These are phyloP conservation scores for Danaus melanippus DNA, from an alignment of 1,140 invertebrate genomes.

Conservation along the genomic window DNA sequence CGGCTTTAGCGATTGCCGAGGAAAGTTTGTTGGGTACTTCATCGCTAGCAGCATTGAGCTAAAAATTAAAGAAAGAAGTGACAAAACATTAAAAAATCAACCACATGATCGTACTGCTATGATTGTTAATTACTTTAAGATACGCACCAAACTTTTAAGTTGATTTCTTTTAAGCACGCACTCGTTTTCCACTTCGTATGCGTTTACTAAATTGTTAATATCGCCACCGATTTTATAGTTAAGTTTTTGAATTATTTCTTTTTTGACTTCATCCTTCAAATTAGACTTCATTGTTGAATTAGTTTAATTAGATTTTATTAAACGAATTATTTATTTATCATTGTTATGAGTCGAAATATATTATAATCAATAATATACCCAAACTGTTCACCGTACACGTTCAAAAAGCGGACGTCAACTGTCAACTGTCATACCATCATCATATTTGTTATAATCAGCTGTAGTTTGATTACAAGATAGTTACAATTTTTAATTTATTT, in stretches of 20 bases:
- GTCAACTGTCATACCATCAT: background rate
- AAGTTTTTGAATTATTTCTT: conserved; percentile 40
- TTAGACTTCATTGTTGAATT: conserved; percentile 18
- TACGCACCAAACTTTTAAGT: conserved; percentile 46
- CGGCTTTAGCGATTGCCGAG: conserved; percentile 55
- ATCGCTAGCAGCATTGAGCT: conserved; percentile 53
- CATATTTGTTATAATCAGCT: background rate
- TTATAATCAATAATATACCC: too few relatives aligned
- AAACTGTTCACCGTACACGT: too few relatives aligned
- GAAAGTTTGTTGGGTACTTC: conserved; percentile 58
- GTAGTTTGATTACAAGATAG: background rate
- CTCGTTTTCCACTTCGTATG: conserved; percentile 41
- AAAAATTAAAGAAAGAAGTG: conserved; percentile 15
- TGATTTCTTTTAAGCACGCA: conserved; percentile 31
- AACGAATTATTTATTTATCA: conserved; percentile 2
- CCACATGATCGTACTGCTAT: background rate
- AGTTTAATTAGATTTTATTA: conserved; percentile 6
- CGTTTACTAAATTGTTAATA: conserved; percentile 41
- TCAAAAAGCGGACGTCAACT: too few relatives aligned
- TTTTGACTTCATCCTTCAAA: conserved; percentile 45
- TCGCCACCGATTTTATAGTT: conserved; percentile 50
- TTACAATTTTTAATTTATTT: too few relatives aligned
- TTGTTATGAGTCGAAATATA: background rate
- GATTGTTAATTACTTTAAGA: background rate
- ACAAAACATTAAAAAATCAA: background rate